Percentiles rank a stretch among this genome's conserved stretches.
Evolutionary conservation across 64 coral and sea anemone genomes (phyloP).

Genomic region (Dendrophyllia cribrosa): DNA sequence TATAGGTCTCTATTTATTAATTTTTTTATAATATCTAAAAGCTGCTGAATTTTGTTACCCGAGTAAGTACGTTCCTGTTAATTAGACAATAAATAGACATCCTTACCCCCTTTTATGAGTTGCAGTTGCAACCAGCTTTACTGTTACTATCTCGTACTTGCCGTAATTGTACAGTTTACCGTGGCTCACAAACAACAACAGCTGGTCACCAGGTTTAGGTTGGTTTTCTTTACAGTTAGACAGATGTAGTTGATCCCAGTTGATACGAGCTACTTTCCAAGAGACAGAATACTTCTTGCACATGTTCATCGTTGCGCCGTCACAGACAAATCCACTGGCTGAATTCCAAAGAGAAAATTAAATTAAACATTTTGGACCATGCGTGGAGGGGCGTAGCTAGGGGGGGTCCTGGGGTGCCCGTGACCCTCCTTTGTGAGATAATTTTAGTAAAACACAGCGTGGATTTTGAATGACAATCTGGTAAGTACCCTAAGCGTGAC

Average conservation of each 20-base stretch:
- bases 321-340: background rate
- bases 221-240: background rate
- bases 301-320: background rate
- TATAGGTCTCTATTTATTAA: too few species aligned
- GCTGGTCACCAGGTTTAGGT: background rate
- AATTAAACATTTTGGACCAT: too few species aligned
- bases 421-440: too few species aligned
- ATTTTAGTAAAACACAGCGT: background rate
- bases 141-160: background rate
- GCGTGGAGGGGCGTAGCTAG: too few species aligned
- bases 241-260: background rate
- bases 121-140: background rate
- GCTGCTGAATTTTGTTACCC: too few species aligned
- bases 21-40: too few species aligned
- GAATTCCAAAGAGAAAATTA: background rate
- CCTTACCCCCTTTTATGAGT: background rate
- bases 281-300: background rate
- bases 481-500: too few species aligned
- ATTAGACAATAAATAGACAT: background rate
- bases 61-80: too few species aligned
- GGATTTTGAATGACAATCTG: too few species aligned
- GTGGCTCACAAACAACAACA: constrained; percentile 3
- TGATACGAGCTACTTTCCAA: background rate
- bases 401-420: too few species aligned
- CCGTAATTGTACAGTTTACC: background rate